phyloP scores from a whole-genome alignment of 2,797 vertebrate genomes.

The Galago senegalensis region DNA sequence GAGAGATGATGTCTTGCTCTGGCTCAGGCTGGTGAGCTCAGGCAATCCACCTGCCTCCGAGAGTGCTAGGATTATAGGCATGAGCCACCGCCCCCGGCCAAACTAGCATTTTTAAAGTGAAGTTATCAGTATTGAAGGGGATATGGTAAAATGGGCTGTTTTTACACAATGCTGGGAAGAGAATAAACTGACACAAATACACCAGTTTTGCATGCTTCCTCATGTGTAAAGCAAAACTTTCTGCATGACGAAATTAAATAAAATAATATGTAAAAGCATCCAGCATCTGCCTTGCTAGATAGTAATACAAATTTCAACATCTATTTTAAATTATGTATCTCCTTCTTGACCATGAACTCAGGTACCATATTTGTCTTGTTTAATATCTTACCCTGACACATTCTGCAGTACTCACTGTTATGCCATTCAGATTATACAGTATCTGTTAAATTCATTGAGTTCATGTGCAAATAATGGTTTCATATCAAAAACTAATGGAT shows the following conservation, averaged over 20 bases:
- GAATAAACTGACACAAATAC: background rate
- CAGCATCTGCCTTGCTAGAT: background rate
- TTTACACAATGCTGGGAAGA: background rate
- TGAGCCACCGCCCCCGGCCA: background rate
- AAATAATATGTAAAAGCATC: background rate
- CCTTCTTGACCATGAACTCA: background rate
- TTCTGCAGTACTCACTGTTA: background rate
- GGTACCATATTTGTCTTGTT: background rate
- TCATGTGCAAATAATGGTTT: background rate
- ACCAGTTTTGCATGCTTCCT: background rate
- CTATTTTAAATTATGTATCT: background rate
- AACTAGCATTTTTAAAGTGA: background rate
- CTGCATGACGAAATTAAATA: background rate
- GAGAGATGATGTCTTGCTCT: too few relatives aligned
- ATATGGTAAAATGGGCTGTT: background rate
- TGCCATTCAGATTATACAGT: background rate
- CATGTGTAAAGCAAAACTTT: constrained; percentile 6
- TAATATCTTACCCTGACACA: background rate
- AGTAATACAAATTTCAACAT: background rate
- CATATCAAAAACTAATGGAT: background rate
- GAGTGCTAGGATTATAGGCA: too few relatives aligned
- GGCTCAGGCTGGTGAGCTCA: too few relatives aligned
- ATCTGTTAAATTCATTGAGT: background rate
- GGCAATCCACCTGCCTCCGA: too few relatives aligned
- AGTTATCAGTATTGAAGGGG: background rate